phyloP scores from a whole-genome alignment of 1,140 invertebrate genomes.

The Branchinecta lynchi region DNA sequence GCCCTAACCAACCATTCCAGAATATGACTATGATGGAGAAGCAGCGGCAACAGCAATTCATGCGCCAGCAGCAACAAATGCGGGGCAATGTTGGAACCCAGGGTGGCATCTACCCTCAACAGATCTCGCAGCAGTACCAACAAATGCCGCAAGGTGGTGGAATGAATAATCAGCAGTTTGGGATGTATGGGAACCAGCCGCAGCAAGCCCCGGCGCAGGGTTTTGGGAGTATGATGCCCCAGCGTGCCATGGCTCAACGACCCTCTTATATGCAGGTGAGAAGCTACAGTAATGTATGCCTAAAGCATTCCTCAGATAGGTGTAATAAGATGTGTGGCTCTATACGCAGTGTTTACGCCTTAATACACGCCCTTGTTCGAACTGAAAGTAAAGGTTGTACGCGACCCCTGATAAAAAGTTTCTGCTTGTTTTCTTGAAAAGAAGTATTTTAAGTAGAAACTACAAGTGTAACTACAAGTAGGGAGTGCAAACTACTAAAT shows the following conservation, averaged over 20 bases:
- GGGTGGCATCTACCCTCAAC: constrained; percentile 41
- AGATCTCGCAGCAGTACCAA: constrained; percentile 33
- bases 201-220: constrained; percentile 12
- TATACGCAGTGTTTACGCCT: no score
- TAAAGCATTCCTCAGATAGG: no score
- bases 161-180: constrained; percentile 17
- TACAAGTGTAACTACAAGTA: no score
- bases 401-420: no score
- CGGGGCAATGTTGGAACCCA: constrained; percentile 29
- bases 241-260: constrained; percentile 13
- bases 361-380: no score
- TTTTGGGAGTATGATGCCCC: constrained; percentile 10
- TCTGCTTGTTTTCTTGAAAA: no score
- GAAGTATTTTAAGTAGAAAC: no score
- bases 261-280: constrained; percentile 15
- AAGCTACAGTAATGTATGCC: neutral
- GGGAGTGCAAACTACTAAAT: no score
- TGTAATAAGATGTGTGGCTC: no score
- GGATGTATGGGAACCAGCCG: constrained; percentile 18
- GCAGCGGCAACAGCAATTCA: constrained; percentile 26
- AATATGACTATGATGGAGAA: constrained; percentile 37
- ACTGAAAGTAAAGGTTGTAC: no score
- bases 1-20: constrained; percentile 34
- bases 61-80: constrained; percentile 36
- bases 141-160: constrained; percentile 30